Evolutionary conservation across 1,140 invertebrate species (phyloP).

Genomic region (Belonocnema kinseyi): DNA sequence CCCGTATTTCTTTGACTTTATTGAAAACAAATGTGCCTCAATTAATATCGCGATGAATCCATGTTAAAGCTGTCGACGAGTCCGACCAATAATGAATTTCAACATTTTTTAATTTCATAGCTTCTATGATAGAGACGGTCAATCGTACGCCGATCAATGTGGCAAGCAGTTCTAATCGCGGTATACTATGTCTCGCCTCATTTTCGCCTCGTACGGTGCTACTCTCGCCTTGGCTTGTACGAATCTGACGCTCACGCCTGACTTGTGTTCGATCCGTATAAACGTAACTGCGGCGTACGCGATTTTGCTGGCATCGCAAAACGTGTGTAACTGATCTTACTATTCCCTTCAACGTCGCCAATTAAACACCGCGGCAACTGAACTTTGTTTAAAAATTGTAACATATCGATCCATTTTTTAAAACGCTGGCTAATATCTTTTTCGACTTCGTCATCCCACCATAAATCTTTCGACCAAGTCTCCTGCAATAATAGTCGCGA

Average conservation of each 20-base stretch:
- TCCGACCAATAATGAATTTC: background rate
- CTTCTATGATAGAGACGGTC: background rate
- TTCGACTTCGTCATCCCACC: constrained; percentile 53
- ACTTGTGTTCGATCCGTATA: background rate
- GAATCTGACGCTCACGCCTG: constrained; percentile 6
- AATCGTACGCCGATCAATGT: constrained; percentile 37
- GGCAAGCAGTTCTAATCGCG: constrained; percentile 46
- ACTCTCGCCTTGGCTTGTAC: constrained; percentile 38
- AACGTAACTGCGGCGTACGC: constrained; percentile 38
- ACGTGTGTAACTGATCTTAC: constrained; percentile 30
- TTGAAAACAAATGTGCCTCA: constrained; percentile 42
- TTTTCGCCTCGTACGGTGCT: constrained; percentile 2
- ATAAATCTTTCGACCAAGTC: constrained; percentile 40
- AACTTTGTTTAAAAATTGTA: constrained; percentile 27
- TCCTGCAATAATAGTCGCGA: constrained; percentile 53
- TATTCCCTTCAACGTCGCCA: background rate
- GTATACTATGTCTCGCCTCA: constrained; percentile 31
- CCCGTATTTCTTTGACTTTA: constrained; percentile 38
- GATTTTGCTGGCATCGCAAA: constrained; percentile 31
- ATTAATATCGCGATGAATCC: constrained; percentile 35
- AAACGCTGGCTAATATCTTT: constrained; percentile 3
- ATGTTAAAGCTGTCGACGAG: constrained; percentile 34
- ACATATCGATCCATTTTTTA: constrained; percentile 46
- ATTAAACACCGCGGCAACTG: constrained; percentile 7
- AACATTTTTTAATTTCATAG: background rate